Base-by-base conservation (phyloP, 2,888 invertebrate species). In the Fabriciana adippe region DNA sequence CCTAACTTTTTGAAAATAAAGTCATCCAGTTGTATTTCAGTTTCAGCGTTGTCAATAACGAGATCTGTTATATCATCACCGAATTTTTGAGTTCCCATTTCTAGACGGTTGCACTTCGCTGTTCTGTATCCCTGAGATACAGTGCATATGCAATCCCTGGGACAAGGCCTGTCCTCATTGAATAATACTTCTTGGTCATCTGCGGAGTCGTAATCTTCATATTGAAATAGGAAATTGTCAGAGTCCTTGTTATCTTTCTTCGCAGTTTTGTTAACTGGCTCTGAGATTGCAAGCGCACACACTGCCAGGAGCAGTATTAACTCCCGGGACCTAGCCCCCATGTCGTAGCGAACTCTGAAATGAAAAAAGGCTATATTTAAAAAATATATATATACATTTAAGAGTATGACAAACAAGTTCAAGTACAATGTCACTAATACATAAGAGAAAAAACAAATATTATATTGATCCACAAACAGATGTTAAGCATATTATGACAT, bases 61-160 rank as follows among this genome's bases (percentile, higher is more conserved):
- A 96, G 86, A 81, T 95, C 95, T 6, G 94, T 94, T 72, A 96
- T 94, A 72, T 94, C 94, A 62, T 94, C 92, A 67, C 94, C 94
- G 80, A 96, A 96, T 76, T 93, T 94, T 78, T 95, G 95, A 51
- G 94, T 94, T 61, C 94, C 94, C 67, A 94, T 86, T 84, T 95
- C 94, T 78, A 96, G 89, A 81, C 95, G 94, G 81, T 94, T 94
- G 91, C 96, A 96, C 79, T 94, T 95, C 73, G 93, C 95, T 80
- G 94, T 94, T 78, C 93, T 87, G 82, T 93, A 94, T 81, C 93
- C 93, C 79, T 94, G 94, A 72, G 93, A 94, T 78, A 93, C 92
- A 75, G 92, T 90, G 81, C 95, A 95, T 75, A 93, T 87, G 84
- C 95, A 95, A 81, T 94, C 94, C 78, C 94, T 92, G 63, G 95